Evolutionary conservation across 2,113 vertebrate species (phyloP), one percentile per base, ranked within the genome.

Genomic region (Tauraco erythrolophus): DNA sequence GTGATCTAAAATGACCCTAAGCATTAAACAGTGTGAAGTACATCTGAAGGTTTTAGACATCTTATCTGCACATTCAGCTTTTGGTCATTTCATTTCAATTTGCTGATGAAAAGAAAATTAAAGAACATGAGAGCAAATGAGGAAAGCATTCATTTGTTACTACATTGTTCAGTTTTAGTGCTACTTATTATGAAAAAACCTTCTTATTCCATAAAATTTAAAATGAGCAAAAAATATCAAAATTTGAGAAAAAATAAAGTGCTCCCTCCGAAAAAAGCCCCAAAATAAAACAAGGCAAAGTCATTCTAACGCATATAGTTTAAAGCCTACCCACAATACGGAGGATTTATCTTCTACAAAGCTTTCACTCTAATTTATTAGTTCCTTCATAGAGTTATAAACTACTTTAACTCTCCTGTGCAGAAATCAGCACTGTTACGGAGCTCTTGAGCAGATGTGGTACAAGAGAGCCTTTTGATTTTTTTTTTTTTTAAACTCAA

Each of bases 391-490:
- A 84, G 92, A 96, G 71, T 97, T 98, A 96, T 95, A 96, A 97
- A 97, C 89, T 27, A 35, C 76, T 92, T 80, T 95, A 94, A 68
- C 30, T 75, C 94, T 97, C 88, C 77, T 86, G 31, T 82, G 96
- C 92, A 97, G 94, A 94, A 97, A 97, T 96, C 87, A 96, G 82
- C 82, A 83, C 81, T 90, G 91, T 95, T 96, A 82, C 19, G 30
- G 82, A 92, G 92, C 94, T 98, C 95, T 96, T 53, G 94, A 98
- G 94, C 98, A 98, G 98, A 98, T 98, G 98, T 98, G 98, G 74
- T 98, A 96, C 97, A 98, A 98, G 97, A 98, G 88, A 98, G 82
- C 91, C 98, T 98, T 98, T 98, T 98, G 96, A 97, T 95, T 92
- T 96, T 92, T 95, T 94, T 92, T 85, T 94, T 96, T 97, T 97